These are phyloP conservation scores for Genyomyrus donnyi DNA, from an alignment of 2,113 vertebrate species.

Conservation along the genomic window DNA sequence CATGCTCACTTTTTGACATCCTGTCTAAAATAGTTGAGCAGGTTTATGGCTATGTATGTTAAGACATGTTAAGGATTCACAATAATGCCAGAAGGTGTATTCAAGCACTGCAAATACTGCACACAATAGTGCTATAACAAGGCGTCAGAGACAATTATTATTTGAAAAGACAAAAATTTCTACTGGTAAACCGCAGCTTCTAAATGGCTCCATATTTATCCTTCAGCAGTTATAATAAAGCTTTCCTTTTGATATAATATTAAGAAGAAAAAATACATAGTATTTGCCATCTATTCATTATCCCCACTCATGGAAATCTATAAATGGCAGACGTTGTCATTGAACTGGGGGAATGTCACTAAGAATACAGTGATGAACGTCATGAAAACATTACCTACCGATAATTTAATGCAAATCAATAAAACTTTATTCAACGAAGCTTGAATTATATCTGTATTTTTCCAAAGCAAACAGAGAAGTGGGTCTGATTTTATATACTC, in stretches of 20 bases:
- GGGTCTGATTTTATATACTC: not conserved
- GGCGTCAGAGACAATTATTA: not conserved
- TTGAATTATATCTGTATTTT: not conserved
- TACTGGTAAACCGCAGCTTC: not conserved
- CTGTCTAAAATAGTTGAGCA: not conserved
- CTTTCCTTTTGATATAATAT: not conserved
- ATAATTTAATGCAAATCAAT: not conserved
- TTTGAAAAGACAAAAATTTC: conserved; percentile 3
- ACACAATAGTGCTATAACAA: not conserved
- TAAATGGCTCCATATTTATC: not conserved
- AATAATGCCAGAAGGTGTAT: not conserved
- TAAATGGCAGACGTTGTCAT: not conserved
- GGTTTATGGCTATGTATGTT: not conserved
- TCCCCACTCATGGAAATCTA: not conserved
- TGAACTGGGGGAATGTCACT: not conserved
- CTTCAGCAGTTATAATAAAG: not conserved
- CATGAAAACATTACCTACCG: not conserved
- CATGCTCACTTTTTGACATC: not conserved
- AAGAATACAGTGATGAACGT: not conserved
- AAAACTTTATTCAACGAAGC: not conserved
- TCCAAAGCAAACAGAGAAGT: not conserved
- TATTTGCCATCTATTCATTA: not conserved
- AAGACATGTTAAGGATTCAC: not conserved
- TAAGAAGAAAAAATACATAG: not conserved
- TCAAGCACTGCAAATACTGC: not conserved